Evolutionary conservation across 2,113 vertebrate species (phyloP), one percentile per base, ranked within the genome.

Genomic region (Myocastor coypus): DNA sequence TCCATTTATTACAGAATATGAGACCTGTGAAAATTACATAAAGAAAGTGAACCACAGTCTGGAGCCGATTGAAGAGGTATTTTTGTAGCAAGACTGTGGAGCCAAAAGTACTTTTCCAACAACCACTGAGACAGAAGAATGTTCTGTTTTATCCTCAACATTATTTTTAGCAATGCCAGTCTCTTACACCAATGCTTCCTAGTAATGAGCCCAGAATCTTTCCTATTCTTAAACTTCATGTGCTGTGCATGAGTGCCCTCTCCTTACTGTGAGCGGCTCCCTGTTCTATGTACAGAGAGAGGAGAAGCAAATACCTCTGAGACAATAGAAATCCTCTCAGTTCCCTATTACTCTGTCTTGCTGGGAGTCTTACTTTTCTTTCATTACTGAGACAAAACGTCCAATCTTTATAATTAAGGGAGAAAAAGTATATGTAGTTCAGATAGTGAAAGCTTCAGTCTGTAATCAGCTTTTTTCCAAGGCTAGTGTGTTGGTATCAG

Each of bases 1-100:
- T 68, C 94, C 90, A 94, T 94, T 95, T 94, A 91, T 94, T 92
- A 95, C 66, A 83, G 89, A 95, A 92, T 96, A 81, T 80, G 37
- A 95, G 52, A 20, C 55, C 59, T 86, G 14, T 42, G 34, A 59
- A 95, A 88, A 95, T 94, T 63, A 73, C 71, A 87, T 50, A 71
- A 88, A 92, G 50, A 83, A 92, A 71, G 57, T 42, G 32, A 96
- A 57, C 63, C 80, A 91, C 13, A 73, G 59, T 77, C 83, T 88
- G 57, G 68, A 92, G 57, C 42, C 83, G 69, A 96, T 80, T 94
- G 94, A 50, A 96, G 92, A 93, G 68, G n/a, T 81, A 92, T 94
- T 95, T 94, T 89, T 96, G 11, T 61, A 87, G 26, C 59, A 93
- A 89, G 52, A 69, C 7, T 81, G 20, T 93, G 89, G 37, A 89